These are phyloP conservation scores for Silurus lanzhouensis DNA, from an alignment of 2,797 vertebrate genomes.

Conservation along the genomic window DNA sequence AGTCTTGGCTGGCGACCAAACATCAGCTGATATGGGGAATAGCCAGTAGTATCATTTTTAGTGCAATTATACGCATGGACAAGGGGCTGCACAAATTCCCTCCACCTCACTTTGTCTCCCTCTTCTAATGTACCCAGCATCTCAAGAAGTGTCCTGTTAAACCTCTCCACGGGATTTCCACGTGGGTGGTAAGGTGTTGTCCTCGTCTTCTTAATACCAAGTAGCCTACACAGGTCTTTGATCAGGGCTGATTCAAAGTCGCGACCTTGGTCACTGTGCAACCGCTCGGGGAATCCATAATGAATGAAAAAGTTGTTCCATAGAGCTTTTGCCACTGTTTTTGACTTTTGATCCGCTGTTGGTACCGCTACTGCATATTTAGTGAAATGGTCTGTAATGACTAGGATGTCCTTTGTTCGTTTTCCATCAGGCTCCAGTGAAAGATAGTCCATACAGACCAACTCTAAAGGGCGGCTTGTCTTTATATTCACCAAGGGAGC, in stretches of 20 bases:
- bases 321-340: background rate
- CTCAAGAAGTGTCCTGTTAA: conserved; percentile 24
- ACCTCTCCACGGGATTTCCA: conserved; percentile 28
- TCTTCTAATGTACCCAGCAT: conserved; percentile 11
- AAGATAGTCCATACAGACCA: too few species aligned
- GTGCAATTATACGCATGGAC: conserved; percentile 19
- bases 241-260: background rate
- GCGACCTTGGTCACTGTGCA: background rate
- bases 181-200: too few species aligned
- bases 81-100: background rate
- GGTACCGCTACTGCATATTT: conserved; percentile 39
- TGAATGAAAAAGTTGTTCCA: background rate
- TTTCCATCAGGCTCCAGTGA: background rate
- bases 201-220: background rate
- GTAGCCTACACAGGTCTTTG: background rate
- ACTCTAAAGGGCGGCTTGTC: too few species aligned
- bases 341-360: conserved; percentile 30
- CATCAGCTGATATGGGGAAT: conserved; percentile 14
- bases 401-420: conserved; percentile 38
- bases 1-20: conserved; percentile 13
- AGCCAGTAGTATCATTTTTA: background rate
- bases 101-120: conserved; percentile 15
- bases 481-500: too few species aligned
- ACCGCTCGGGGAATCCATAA: background rate
- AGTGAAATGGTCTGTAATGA: conserved; percentile 43